These are phyloP conservation scores for Mercenaria mercenaria DNA, from an alignment of 1,140 invertebrate species.

Conservation along the genomic window DNA sequence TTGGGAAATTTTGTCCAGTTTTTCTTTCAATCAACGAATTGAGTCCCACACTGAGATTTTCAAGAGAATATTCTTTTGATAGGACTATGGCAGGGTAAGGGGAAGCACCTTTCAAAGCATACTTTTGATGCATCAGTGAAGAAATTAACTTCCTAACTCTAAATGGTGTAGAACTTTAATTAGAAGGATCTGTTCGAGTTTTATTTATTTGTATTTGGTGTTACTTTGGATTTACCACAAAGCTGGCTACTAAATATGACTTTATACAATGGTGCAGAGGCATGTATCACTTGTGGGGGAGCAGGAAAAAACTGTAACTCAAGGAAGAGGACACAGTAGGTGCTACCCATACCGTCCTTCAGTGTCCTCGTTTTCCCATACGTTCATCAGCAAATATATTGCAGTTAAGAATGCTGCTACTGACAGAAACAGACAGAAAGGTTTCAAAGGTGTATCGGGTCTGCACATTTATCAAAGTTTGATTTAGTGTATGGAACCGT, in stretches of 20 bases:
- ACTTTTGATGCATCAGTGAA: constrained; percentile 13
- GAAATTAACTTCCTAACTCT: constrained; percentile 44
- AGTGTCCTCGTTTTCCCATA: not conserved
- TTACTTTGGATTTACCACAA: constrained; percentile 31
- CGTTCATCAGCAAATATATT: not conserved
- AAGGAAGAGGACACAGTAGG: constrained; percentile 51
- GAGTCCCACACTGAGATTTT: constrained; percentile 53
- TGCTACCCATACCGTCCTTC: constrained; percentile 55
- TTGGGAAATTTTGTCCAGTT: constrained; percentile 66
- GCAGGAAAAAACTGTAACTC: constrained; percentile 53
- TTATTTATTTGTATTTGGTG: constrained; percentile 19
- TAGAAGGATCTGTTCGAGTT: not conserved
- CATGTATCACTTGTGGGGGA: constrained; percentile 66
- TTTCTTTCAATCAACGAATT: constrained; percentile 68
- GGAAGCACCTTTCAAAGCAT: constrained; percentile 59
- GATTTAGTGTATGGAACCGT: constrained; percentile 32
- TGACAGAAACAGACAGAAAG: constrained; percentile 17
- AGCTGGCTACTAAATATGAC: constrained; percentile 18
- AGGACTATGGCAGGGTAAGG: constrained; percentile 65
- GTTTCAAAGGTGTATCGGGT: constrained; percentile 40
- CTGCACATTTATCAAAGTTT: not conserved
- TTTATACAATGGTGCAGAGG: constrained; percentile 54
- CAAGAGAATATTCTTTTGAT: constrained; percentile 59
- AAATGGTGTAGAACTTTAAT: constrained; percentile 1
- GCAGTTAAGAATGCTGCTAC: constrained; percentile 28